phyloP scores from a whole-genome alignment of 2,797 vertebrate genomes.

The Poeciliopsis turneri region DNA sequence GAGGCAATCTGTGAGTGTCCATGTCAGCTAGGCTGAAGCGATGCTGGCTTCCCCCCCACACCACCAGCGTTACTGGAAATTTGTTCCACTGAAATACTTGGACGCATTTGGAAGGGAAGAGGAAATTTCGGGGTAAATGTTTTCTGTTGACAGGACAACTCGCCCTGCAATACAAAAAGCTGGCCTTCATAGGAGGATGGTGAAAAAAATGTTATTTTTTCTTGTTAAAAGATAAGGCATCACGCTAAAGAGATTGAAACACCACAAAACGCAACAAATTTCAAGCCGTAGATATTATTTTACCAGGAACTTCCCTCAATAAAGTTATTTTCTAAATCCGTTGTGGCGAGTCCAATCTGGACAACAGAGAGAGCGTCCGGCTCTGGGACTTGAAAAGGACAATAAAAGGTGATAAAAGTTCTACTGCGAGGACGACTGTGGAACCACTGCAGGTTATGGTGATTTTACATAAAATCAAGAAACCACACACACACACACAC shows the following conservation, averaged over 20 bases:
- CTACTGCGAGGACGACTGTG: too few species aligned
- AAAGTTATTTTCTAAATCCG: background rate
- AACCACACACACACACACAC: too few species aligned
- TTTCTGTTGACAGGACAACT: background rate
- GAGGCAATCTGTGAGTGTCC: constrained; percentile 5
- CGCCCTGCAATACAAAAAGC: background rate
- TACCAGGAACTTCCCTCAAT: background rate
- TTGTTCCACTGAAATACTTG: background rate
- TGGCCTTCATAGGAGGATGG: background rate
- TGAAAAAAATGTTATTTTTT: background rate
- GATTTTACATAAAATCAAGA: too few species aligned
- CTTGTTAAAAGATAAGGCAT: background rate
- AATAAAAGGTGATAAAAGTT: too few species aligned
- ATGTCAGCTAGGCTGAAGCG: constrained; percentile 12
- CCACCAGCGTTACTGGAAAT: constrained; percentile 10
- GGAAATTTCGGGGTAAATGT: background rate
- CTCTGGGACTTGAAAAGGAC: too few species aligned
- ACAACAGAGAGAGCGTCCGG: background rate
- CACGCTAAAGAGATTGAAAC: background rate
- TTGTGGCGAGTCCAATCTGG: background rate
- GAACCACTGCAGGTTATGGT: too few species aligned
- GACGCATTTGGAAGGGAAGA: background rate
- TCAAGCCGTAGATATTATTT: background rate
- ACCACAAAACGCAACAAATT: background rate
- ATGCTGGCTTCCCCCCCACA: background rate